Percentiles rank a stretch among this genome's conserved stretches.
Conservation (phyloP, 2,888 invertebrate species). For the Icerya purchasi region DNA sequence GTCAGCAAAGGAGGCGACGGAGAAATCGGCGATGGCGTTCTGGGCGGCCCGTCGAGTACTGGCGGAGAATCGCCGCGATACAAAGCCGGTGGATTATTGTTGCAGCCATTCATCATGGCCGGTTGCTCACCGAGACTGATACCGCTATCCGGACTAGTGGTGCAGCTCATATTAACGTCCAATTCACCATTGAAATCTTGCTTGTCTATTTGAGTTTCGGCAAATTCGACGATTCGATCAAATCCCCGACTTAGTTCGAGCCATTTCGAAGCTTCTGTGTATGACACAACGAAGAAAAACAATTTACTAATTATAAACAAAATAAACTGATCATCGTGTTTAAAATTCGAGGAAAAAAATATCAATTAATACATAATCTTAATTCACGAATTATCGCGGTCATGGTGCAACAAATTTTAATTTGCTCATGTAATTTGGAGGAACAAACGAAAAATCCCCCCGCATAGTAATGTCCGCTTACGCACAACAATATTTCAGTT, state of each 20-base stretch:
- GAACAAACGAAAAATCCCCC: no score
- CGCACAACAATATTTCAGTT: no score
- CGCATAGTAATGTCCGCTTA: no score
- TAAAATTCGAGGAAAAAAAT: no score
- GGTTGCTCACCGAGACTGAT: slow-evolving; percentile 48
- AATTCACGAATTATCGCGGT: no score
- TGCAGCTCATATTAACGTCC: not conserved
- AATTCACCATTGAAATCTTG: slow-evolving; percentile 63
- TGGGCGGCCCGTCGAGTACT: slow-evolving; percentile 30
- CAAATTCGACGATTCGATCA: slow-evolving; percentile 79
- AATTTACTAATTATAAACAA: no score
- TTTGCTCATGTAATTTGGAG: no score
- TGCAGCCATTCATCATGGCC: slow-evolving; percentile 28
- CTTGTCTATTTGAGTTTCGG: slow-evolving; percentile 68
- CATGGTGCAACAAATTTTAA: no score
- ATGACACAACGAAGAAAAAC: no score
- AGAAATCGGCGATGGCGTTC: slow-evolving; percentile 34
- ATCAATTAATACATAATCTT: no score
- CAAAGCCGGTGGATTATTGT: slow-evolving; percentile 21
- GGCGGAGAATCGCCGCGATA: slow-evolving; percentile 30
- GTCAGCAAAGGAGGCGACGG: slow-evolving; percentile 20
- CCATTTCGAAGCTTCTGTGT: slow-evolving; percentile 54
- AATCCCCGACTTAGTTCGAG: slow-evolving; percentile 83
- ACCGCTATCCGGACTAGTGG: slow-evolving; percentile 55
- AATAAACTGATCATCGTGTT: no score